Evolutionary conservation across 2,113 vertebrate species (phyloP).

Genomic region (Poeciliopsis retropinna): DNA sequence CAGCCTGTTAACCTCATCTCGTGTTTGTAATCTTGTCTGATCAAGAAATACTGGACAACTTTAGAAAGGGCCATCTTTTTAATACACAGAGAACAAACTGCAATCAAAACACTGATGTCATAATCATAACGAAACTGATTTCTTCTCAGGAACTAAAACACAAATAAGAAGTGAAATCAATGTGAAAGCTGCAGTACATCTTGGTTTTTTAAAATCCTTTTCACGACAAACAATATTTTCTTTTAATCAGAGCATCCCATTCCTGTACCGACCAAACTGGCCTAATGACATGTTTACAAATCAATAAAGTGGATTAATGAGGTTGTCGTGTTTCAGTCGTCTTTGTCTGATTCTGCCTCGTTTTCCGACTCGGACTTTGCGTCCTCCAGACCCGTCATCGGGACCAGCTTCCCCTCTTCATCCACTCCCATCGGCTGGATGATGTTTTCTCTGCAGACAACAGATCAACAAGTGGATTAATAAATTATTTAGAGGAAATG

Average conservation of each 20-base stretch:
- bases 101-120: constrained; percentile 19
- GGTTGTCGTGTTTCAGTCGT: constrained; percentile 27
- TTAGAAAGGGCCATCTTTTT: neutral
- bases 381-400: constrained; percentile 53
- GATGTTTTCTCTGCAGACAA: constrained; percentile 59
- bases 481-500: neutral
- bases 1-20: neutral
- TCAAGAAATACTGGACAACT: neutral
- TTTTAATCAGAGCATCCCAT: neutral
- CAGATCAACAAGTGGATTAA: neutral
- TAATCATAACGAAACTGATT: neutral
- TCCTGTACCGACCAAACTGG: neutral
- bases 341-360: constrained; percentile 36
- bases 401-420: constrained; percentile 69
- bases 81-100: constrained; percentile 7
- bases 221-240: neutral
- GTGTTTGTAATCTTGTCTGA: neutral
- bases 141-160: constrained; percentile 16
- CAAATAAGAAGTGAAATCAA: constrained; percentile 11
- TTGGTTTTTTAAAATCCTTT: neutral
- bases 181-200: constrained; percentile 11
- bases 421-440: constrained; percentile 75
- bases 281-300: constrained; percentile 17
- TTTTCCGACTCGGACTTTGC: constrained; percentile 53
- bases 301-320: neutral